Evolutionary conservation across 2,888 invertebrate genomes (phyloP), one percentile per base, ranked within the genome.

Genomic region (Aphodius sticticus): DNA sequence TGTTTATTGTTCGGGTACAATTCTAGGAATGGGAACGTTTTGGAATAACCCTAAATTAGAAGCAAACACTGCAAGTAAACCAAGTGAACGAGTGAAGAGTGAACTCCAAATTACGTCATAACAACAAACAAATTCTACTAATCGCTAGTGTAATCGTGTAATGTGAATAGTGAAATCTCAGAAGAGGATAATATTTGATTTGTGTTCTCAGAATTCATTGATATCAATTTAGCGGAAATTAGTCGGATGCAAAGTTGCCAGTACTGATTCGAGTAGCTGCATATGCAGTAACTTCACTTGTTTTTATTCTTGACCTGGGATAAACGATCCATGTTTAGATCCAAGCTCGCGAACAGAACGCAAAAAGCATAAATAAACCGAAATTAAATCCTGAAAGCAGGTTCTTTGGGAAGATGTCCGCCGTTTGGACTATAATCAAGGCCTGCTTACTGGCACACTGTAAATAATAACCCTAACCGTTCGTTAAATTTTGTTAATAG

Each of bases 261-360:
- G n/a, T 26, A 70, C 70, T 70, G 70, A 70, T 70, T 53, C 53
- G 53, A 53, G 6, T 53, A 15, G 70, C n/a, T 16, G 14, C 26
- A 69, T 16, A 36, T 26, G 36, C 37, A 70, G 72, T 72, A 74
- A 78, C 70, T 79, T 79, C 76, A 77, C 81, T 35, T 78, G 76
- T 70, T 69, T 69, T 37, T 69, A 81, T 82, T 84, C 86, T 84
- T 86, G 86, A 86, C 86, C 86, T 86, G 85, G 85, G 85, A 82
- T 83, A 86, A 86, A 83, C 82, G 84, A 53, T 53, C 53, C 53
- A 84, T 86, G 86, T 86, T 86, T 83, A 84, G 82, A 82, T 83
- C 81, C 81, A 82, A 82, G 81, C 70, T 26, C 26, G 26, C 37
- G 83, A 84, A 84, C 82, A 82, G 80, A 76, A 85, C 84, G 83